Conservation (phyloP, 2,113 vertebrate genomes). For the Nibea coibor region DNA sequence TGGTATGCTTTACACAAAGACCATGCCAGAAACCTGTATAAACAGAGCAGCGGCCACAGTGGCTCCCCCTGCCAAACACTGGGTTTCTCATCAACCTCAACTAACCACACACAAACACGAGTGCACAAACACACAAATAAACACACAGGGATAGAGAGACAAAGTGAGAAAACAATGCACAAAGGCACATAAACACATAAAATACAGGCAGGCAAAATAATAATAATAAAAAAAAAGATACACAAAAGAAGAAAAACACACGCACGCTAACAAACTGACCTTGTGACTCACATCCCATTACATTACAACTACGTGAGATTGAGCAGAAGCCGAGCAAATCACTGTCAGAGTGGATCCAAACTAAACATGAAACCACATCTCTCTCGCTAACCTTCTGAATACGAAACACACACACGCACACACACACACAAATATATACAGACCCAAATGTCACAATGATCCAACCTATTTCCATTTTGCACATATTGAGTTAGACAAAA, state of each 20-base stretch:
- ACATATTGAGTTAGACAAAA: constrained; percentile 48
- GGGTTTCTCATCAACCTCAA: constrained; percentile 71
- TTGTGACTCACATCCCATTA: constrained; percentile 67
- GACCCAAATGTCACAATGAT: constrained; percentile 45
- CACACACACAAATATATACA: constrained; percentile 27
- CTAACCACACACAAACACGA: constrained; percentile 52
- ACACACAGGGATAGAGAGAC: constrained; percentile 1
- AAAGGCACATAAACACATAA: constrained; percentile 19
- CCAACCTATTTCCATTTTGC: constrained; percentile 26
- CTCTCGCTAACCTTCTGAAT: constrained; percentile 51
- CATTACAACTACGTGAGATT: constrained; percentile 55
- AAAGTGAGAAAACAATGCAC: constrained; percentile 41
- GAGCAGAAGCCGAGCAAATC: constrained; percentile 67
- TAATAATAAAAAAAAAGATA: neutral
- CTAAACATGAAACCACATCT: constrained; percentile 72
- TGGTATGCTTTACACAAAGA: constrained; percentile 33
- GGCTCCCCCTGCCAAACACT: constrained; percentile 64
- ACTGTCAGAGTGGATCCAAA: constrained; percentile 67
- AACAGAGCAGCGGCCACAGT: constrained; percentile 64
- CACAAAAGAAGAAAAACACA: constrained; percentile 4
- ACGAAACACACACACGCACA: constrained; percentile 3
- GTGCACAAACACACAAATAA: constrained; percentile 45
- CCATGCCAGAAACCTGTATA: constrained; percentile 61
- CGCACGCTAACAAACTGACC: constrained; percentile 49
- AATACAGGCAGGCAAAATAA: neutral